Percentiles rank a stretch among this genome's conserved stretches.
These are phyloP conservation scores for Dromococcyx pavoninus DNA, from an alignment of 2,797 vertebrate genomes.

Conservation along the genomic window DNA sequence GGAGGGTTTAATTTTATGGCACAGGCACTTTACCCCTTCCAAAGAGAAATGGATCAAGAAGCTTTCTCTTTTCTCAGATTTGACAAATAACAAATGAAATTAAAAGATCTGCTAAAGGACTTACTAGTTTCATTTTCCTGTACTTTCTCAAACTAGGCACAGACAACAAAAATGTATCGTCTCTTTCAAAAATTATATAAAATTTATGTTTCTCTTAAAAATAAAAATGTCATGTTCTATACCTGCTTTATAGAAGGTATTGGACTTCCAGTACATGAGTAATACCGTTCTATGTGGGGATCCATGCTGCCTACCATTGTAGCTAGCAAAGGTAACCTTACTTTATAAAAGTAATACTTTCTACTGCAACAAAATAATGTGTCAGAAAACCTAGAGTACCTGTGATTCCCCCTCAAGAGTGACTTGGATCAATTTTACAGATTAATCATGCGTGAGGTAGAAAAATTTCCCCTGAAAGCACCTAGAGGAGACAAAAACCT, in stretches of 20 bases:
- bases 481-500: background rate
- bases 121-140: background rate
- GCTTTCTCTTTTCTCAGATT: background rate
- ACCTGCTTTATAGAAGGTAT: background rate
- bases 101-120: background rate
- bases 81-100: background rate
- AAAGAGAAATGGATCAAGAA: background rate
- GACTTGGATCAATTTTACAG: background rate
- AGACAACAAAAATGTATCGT: background rate
- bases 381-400: background rate
- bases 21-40: background rate
- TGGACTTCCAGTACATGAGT: background rate
- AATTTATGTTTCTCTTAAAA: background rate
- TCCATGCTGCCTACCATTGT: background rate
- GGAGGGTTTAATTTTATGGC: background rate
- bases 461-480: background rate
- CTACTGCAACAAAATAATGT: background rate
- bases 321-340: background rate
- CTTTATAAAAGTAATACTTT: background rate
- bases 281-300: background rate
- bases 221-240: background rate
- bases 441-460: background rate
- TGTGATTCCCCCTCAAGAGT: background rate
- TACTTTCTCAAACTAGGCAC: background rate
- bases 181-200: background rate